Conservation (phyloP, 23 tunicate genomes). For the Oikopleura vanhoeffeni region DNA sequence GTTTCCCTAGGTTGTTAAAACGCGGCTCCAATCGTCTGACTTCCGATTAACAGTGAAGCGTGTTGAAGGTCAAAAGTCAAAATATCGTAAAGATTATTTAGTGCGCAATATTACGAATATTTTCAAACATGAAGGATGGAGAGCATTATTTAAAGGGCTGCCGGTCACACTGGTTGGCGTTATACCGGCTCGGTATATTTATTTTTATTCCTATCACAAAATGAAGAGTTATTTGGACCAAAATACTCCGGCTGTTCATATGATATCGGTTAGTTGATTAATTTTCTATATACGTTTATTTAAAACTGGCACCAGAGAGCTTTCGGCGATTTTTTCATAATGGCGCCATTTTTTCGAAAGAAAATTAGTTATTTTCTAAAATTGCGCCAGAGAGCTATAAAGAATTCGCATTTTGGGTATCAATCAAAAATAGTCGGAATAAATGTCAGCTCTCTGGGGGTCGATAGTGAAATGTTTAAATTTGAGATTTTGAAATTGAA, state of each 20-base stretch:
- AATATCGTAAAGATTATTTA: neutral
- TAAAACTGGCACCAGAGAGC: too few relatives aligned
- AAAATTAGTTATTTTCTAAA: too few relatives aligned
- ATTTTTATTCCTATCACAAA: neutral
- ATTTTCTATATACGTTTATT: too few relatives aligned
- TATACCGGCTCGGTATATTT: neutral
- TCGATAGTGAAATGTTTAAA: too few relatives aligned
- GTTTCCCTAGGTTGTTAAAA: neutral
- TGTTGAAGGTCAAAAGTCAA: too few relatives aligned
- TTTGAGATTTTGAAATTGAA: too few relatives aligned
- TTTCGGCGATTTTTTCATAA: too few relatives aligned
- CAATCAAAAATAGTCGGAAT: too few relatives aligned
- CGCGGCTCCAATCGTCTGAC: neutral
- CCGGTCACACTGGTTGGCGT: neutral
- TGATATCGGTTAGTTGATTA: neutral
- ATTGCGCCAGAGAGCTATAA: too few relatives aligned
- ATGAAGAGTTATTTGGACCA: neutral
- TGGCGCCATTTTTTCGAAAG: neutral
- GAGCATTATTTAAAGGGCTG: neutral
- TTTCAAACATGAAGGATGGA: neutral
- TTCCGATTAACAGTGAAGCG: too few relatives aligned
- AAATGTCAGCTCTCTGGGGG: too few relatives aligned
- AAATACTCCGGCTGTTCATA: neutral
- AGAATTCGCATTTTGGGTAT: too few relatives aligned
- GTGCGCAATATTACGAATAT: neutral